Percentiles rank a stretch among this genome's conserved stretches.
These are phyloP conservation scores for Apolygus lucorum DNA, from an alignment of 1,140 invertebrate species.

Conservation along the genomic window DNA sequence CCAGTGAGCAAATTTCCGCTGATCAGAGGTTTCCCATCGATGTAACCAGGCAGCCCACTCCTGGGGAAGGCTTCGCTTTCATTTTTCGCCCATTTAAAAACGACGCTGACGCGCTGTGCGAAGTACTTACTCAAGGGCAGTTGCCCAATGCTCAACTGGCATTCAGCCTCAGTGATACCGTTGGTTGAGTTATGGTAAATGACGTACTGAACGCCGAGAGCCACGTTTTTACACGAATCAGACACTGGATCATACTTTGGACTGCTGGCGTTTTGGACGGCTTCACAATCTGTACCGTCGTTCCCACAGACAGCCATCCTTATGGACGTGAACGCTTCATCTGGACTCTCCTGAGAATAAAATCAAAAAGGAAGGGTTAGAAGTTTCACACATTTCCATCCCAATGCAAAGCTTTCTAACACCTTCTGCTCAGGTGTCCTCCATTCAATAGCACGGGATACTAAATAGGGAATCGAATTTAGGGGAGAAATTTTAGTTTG, in stretches of 20 bases:
- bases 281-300: conserved; percentile 19
- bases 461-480: too few relatives aligned
- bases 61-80: conserved; percentile 36
- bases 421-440: too few relatives aligned
- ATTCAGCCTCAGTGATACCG: conserved; percentile 43
- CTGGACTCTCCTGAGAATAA: conserved; percentile 43
- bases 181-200: conserved; percentile 49
- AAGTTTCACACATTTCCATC: not conserved
- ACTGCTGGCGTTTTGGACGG: not conserved
- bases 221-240: conserved; percentile 38
- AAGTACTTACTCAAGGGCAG: conserved; percentile 36
- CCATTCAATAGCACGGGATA: too few relatives aligned
- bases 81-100: conserved; percentile 42
- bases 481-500: too few relatives aligned
- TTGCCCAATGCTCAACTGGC: conserved; percentile 41
- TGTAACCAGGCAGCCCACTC: conserved; percentile 63
- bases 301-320: conserved; percentile 24
- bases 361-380: not conserved
- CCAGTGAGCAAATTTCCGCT: conserved; percentile 1
- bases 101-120: conserved; percentile 44
- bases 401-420: too few relatives aligned
- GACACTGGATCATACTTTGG: conserved; percentile 13
- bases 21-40: conserved; percentile 52
- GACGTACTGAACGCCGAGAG: conserved; percentile 44
- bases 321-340: conserved; percentile 43